These are phyloP conservation scores for Heteractis magnifica DNA, from an alignment of 92 coral and sea anemone species.

Conservation along the genomic window DNA sequence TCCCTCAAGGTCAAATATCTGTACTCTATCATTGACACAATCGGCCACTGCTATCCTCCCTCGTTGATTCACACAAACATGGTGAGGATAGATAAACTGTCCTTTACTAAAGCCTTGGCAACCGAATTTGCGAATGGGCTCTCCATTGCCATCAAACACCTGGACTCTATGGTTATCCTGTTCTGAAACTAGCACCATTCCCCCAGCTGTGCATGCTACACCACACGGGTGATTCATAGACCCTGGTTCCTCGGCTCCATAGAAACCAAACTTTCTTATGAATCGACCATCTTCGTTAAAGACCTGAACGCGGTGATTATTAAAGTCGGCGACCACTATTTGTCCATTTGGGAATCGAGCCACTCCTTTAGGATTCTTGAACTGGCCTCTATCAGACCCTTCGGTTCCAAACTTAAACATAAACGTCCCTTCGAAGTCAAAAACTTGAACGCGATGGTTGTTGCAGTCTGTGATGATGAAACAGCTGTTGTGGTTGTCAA, in stretches of 20 bases:
- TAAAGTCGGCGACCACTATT: constrained; percentile 90
- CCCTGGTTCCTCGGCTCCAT: constrained; percentile 68
- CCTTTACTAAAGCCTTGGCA: constrained; percentile 82
- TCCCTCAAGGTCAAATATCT: constrained; percentile 89
- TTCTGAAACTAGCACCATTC: constrained; percentile 82
- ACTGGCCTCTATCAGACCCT: constrained; percentile 87
- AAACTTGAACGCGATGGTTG: constrained; percentile 93
- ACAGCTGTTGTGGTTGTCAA: constrained; percentile 85
- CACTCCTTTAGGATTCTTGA: constrained; percentile 82
- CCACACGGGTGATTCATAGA: constrained; percentile 92
- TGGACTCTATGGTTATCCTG: constrained; percentile 93
- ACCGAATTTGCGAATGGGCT: constrained; percentile 77
- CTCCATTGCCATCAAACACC: constrained; percentile 77
- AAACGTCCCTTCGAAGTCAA: constrained; percentile 83
- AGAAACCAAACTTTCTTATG: constrained; percentile 74
- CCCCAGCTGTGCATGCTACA: constrained; percentile 77
- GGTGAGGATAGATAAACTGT: constrained; percentile 94
- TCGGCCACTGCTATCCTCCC: constrained; percentile 84
- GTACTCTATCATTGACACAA: constrained; percentile 94
- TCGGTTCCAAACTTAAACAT: constrained; percentile 88
- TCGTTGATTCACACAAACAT: constrained; percentile 71
- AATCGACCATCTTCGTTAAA: constrained; percentile 96
- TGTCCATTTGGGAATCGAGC: constrained; percentile 77
- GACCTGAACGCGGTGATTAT: constrained; percentile 83
- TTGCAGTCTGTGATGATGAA: constrained; percentile 84